Conservation (phyloP, 2,113 vertebrate genomes). For the Thamnaconus septentrionalis region DNA sequence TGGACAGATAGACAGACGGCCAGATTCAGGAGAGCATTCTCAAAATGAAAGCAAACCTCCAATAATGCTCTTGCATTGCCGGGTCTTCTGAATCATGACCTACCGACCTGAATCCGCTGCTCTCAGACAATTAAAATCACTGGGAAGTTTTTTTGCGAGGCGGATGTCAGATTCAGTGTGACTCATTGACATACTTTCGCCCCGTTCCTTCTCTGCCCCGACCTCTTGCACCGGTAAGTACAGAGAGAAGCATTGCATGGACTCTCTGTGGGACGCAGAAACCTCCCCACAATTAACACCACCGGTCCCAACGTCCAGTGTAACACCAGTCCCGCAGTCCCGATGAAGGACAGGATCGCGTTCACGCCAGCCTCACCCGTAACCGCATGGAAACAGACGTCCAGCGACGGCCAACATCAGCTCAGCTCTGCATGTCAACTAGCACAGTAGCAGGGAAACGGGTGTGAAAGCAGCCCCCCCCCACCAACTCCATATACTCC, state of each 20-base stretch:
- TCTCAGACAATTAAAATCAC: conserved; percentile 31
- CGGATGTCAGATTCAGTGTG: conserved; percentile 8
- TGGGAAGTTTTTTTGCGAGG: background rate
- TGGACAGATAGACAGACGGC: conserved; percentile 5
- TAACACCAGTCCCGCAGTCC: conserved; percentile 12
- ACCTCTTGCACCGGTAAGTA: conserved; percentile 73
- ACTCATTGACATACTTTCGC: conserved; percentile 1
- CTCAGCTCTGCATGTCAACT: conserved; percentile 67
- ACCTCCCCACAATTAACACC: conserved; percentile 55
- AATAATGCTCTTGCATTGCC: conserved; percentile 14
- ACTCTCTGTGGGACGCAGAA: conserved; percentile 21
- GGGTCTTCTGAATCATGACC: conserved; percentile 12
- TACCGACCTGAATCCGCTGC: conserved; percentile 11
- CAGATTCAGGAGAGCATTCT: conserved; percentile 32
- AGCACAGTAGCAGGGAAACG: conserved; percentile 28
- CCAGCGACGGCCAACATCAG: conserved; percentile 20
- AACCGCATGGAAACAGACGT: conserved; percentile 64
- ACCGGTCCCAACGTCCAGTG: conserved; percentile 33
- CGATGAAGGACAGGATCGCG: background rate
- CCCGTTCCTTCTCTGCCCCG: conserved; percentile 58
- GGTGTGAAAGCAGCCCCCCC: conserved; percentile 33
- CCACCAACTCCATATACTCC: background rate
- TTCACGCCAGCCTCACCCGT: conserved; percentile 29
- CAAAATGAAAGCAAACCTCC: conserved; percentile 34
- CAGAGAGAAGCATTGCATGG: conserved; percentile 69